Conservation (phyloP, 2,113 vertebrate genomes). For the Emydocephalus ijimae region DNA sequence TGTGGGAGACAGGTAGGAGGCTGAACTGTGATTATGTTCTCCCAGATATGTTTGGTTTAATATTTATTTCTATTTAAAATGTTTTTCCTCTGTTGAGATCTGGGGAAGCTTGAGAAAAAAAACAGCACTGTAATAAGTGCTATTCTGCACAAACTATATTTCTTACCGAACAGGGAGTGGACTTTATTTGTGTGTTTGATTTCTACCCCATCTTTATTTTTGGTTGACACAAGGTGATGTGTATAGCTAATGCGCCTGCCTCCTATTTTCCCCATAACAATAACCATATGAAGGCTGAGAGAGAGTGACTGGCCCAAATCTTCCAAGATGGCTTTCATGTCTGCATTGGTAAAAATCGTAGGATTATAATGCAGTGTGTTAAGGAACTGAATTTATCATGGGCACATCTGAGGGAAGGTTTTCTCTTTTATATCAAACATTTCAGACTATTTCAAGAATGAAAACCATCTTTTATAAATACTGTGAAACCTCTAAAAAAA, state of each 20-base stretch:
- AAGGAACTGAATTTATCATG: not conserved
- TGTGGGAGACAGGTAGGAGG: slow-evolving; percentile 87
- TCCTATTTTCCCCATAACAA: not conserved
- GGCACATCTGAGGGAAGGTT: not conserved
- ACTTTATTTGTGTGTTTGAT: not conserved
- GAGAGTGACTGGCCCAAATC: not conserved
- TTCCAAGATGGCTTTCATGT: not conserved
- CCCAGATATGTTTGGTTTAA: not conserved
- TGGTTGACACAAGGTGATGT: not conserved
- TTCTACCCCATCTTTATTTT: not conserved
- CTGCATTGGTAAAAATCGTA: not conserved
- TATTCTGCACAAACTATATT: not conserved
- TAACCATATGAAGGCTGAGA: not conserved
- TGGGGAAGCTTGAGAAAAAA: not conserved
- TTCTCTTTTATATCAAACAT: not conserved
- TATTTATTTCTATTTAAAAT: not conserved
- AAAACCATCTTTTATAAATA: not conserved
- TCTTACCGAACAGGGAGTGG: too few species aligned
- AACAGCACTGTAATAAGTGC: not conserved
- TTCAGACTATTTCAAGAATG: not conserved
- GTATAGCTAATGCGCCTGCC: not conserved
- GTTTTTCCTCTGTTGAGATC: not conserved
- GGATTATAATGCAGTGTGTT: not conserved
- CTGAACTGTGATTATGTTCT: slow-evolving; percentile 4
- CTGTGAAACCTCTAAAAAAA: not conserved